Conservation (phyloP, 2,797 vertebrate species). For the Gadopsis marmoratus region DNA sequence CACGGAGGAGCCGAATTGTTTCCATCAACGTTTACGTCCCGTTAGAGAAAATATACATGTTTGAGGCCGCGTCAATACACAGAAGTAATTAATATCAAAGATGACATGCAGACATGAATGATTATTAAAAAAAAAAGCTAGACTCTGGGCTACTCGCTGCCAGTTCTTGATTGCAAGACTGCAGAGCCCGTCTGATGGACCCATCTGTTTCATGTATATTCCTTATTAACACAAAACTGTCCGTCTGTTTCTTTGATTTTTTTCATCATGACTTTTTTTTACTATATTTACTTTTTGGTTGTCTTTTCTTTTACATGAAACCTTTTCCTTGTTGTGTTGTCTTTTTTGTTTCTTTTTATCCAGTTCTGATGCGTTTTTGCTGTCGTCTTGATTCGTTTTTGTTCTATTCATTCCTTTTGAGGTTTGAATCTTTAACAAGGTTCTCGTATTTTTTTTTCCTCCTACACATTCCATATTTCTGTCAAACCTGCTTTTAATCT, state of each 20-base stretch:
- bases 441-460: background rate
- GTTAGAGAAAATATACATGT: background rate
- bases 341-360: constrained; percentile 19
- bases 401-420: constrained; percentile 45
- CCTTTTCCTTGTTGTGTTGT: constrained; percentile 1
- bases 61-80: background rate
- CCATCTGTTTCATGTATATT: background rate
- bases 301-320: constrained; percentile 10
- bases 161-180: background rate
- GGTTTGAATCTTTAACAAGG: constrained; percentile 47
- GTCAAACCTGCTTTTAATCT: constrained; percentile 10
- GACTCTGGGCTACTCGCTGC: background rate
- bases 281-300: background rate
- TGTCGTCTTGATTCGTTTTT: constrained; percentile 43
- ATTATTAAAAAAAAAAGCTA: background rate
- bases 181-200: background rate
- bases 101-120: background rate
- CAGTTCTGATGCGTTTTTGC: constrained; percentile 2
- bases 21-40: background rate
- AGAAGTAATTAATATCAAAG: background rate
- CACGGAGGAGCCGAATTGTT: background rate
- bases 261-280: constrained; percentile 5
- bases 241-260: background rate
- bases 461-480: constrained; percentile 29
- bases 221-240: background rate